phyloP scores from a whole-genome alignment of 2,113 vertebrate species.

The Siphamia tubifer region DNA sequence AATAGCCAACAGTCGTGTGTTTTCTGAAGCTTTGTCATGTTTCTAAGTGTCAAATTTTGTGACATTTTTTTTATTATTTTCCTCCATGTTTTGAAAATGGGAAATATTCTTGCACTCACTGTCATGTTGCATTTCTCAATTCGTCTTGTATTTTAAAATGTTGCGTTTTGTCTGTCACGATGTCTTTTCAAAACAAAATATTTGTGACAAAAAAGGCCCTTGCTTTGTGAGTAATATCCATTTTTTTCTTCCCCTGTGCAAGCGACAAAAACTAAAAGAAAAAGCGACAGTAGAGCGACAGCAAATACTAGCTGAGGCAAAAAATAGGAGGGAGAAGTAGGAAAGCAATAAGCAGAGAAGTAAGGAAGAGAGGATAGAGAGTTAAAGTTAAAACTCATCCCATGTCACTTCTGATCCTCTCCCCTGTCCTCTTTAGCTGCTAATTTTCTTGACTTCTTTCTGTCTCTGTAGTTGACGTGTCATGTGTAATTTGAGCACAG shows the following conservation, averaged over 20 bases:
- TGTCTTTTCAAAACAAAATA: constrained; percentile 10
- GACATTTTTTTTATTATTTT: no score
- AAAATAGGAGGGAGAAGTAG: constrained; percentile 30
- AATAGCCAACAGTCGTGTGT: no score
- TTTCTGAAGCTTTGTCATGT: no score
- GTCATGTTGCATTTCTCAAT: no score
- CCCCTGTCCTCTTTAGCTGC: constrained; percentile 48
- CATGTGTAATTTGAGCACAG: constrained; percentile 64
- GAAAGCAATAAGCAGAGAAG: constrained; percentile 33
- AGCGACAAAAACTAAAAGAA: constrained; percentile 9
- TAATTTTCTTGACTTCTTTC: constrained; percentile 62
- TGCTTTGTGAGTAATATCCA: constrained; percentile 13
- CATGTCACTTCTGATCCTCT: constrained; percentile 60
- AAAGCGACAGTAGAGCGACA: constrained; percentile 22
- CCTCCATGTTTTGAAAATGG: no score
- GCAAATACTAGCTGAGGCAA: constrained; percentile 10
- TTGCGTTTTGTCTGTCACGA: background rate
- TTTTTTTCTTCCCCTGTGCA: constrained; percentile 19
- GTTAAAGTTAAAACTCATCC: constrained; percentile 44
- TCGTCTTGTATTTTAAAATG: no score
- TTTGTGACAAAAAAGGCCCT: background rate
- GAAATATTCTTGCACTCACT: no score
- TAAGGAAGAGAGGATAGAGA: constrained; percentile 14
- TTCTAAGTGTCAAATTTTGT: no score
- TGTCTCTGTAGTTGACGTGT: constrained; percentile 40